Conservation (phyloP, 2,797 vertebrate species). For the Gallirallus australis region DNA sequence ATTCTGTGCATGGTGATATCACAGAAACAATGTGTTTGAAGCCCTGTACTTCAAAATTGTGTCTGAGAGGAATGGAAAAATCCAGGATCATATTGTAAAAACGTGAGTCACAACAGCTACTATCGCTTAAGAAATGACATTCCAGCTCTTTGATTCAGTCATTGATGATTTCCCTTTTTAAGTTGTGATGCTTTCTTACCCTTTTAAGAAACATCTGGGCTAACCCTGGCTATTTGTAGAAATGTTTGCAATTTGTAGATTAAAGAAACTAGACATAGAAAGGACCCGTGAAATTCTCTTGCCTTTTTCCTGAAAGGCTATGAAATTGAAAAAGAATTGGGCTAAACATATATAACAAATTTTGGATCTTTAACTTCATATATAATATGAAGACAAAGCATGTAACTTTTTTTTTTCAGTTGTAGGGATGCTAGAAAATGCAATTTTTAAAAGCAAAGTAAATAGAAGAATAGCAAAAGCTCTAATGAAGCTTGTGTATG, state of each 20-base stretch:
- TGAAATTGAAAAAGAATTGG: conserved; percentile 9
- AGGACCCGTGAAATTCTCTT: conserved; percentile 3
- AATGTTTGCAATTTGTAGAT: conserved; percentile 47
- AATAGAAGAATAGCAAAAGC: neutral
- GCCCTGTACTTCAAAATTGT: conserved; percentile 53
- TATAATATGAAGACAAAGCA: neutral
- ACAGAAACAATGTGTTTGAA: conserved; percentile 57
- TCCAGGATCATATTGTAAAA: conserved; percentile 32
- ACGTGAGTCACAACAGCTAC: conserved; percentile 58
- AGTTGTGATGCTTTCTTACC: conserved; percentile 16
- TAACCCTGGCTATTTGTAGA: conserved; percentile 44
- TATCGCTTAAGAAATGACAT: conserved; percentile 55
- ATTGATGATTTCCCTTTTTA: conserved; percentile 64
- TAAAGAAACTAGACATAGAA: conserved; percentile 45
- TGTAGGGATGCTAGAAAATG: neutral
- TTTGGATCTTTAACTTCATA: neutral
- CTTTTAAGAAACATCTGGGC: conserved; percentile 37
- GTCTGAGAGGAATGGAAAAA: conserved; percentile 62
- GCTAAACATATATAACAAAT: neutral
- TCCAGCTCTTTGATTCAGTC: conserved; percentile 50
- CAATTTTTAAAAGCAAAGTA: neutral
- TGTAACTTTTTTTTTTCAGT: neutral
- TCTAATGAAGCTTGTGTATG: neutral
- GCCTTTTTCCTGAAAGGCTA: conserved; percentile 5
- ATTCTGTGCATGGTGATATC: conserved; percentile 46